Evolutionary conservation across 2,888 invertebrate genomes (phyloP).

Genomic region (Nineta flava): DNA sequence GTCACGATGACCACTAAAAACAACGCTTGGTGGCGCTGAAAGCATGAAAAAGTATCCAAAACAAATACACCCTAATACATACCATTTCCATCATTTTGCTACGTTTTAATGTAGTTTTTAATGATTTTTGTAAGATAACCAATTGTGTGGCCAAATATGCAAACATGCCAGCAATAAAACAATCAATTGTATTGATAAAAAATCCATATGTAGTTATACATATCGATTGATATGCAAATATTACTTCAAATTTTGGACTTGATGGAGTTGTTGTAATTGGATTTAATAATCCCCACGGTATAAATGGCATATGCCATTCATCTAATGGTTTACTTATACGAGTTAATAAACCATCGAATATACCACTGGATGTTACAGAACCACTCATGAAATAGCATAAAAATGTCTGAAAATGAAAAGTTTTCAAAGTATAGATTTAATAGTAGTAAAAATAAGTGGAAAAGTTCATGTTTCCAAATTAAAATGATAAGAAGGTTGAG

Average conservation of each 20-base stretch:
- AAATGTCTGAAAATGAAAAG: background rate
- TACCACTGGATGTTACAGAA: background rate
- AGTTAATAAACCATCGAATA: background rate
- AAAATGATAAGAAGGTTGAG: no score
- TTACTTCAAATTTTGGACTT: background rate
- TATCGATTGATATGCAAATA: background rate
- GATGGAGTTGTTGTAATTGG: no score
- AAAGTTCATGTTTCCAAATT: background rate
- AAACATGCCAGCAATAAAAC: background rate
- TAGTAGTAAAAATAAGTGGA: background rate
- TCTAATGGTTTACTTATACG: background rate
- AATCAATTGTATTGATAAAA: background rate
- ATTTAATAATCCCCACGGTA: background rate
- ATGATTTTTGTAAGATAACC: background rate
- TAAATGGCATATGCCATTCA: slow-evolving; percentile 1
- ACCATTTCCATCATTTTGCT: no score
- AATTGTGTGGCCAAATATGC: background rate
- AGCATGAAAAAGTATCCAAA: no score
- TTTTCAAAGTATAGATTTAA: no score
- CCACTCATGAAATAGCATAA: background rate
- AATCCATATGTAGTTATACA: background rate
- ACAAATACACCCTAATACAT: no score
- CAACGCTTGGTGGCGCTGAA: no score
- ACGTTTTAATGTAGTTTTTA: background rate
- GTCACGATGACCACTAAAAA: no score